Base-by-base conservation (phyloP, 2,113 vertebrate species). In the Pedionomus torquatus region DNA sequence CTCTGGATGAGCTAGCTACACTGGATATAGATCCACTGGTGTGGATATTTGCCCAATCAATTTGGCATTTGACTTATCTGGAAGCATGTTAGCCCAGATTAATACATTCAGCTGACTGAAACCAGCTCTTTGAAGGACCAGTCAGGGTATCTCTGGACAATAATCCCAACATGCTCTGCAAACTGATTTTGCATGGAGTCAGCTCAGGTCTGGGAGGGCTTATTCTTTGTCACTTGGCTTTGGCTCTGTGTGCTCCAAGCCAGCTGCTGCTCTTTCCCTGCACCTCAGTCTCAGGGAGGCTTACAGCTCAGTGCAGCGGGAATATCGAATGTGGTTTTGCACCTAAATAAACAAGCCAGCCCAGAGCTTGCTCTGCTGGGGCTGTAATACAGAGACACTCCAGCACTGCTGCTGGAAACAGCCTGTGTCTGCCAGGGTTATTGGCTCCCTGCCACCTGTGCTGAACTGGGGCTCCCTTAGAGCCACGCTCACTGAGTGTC, bases 401-500 rank as follows among this genome's bases (percentile, higher is more conserved):
- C 44, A 55, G 49, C 17, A 10, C 0, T 37, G 51, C 46, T 90
- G 31, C 43, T 58, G 30, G 19, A 30, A 90, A 51, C 35, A 51
- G 25, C 7, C 43, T 55, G 28, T 48, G 2, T 30, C 52, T 86
- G 66, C 52, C 44, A n/a, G 61, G 33, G 20, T 28, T 55, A 30
- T 24, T 41, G 83, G 43, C 63, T 86, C 25, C 46, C 28, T 1
- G 2, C 57, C 1, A 0, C 31, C 31, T 25, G 3, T 70, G 65
- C 46, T 48, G 24, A 41, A 37, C 20, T 0, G 0, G 5, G 63
- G 54, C 3, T 70, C 14, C 35, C 57, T 9, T 6, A 7, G 21
- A 66, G 37, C 11, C 0, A 0, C 0, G 0, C 15, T 81, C 15
- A 1, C 24, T 9, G 41, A 4, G 16, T 55, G 20, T 10, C 35